A percentile compares a stretch with the other conserved stretches of the same genome.
phyloP scores from a whole-genome alignment of 2,888 invertebrate species.

The Dorcus hopei region DNA sequence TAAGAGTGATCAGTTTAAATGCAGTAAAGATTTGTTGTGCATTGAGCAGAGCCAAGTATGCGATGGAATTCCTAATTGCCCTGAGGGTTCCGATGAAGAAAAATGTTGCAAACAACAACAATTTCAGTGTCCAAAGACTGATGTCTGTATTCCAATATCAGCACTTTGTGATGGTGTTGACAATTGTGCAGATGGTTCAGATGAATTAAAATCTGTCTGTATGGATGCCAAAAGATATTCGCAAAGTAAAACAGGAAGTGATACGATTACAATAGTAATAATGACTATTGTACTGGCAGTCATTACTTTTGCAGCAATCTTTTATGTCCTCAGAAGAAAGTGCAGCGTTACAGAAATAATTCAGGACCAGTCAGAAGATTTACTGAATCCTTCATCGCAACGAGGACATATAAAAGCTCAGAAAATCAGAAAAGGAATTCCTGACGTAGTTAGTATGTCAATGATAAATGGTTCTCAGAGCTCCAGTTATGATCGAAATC shows the following conservation, averaged over 20 bases:
- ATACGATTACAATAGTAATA: constrained; percentile 51
- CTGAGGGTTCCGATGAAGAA: constrained; percentile 66
- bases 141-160: constrained; percentile 66
- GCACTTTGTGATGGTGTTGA: constrained; percentile 73
- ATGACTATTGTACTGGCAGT: constrained; percentile 57
- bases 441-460: constrained; percentile 61
- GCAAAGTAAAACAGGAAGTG: constrained; percentile 24
- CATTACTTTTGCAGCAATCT: constrained; percentile 46
- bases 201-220: constrained; percentile 69
- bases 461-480: constrained; percentile 61
- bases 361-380: constrained; percentile 64
- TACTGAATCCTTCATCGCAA: constrained; percentile 56
- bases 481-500: constrained; percentile 67
- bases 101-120: constrained; percentile 64
- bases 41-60: constrained; percentile 34
- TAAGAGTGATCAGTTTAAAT: constrained; percentile 64
- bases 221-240: constrained; percentile 47
- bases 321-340: constrained; percentile 34
- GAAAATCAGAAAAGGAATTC: constrained; percentile 34
- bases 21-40: constrained; percentile 47
- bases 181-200: constrained; percentile 78
- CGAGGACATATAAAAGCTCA: constrained; percentile 37
- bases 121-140: constrained; percentile 71
- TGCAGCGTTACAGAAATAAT: constrained; percentile 38
- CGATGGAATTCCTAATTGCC: constrained; percentile 55